These are phyloP conservation scores for Antennarius striatus DNA, from an alignment of 2,113 vertebrate species.

Conservation along the genomic window DNA sequence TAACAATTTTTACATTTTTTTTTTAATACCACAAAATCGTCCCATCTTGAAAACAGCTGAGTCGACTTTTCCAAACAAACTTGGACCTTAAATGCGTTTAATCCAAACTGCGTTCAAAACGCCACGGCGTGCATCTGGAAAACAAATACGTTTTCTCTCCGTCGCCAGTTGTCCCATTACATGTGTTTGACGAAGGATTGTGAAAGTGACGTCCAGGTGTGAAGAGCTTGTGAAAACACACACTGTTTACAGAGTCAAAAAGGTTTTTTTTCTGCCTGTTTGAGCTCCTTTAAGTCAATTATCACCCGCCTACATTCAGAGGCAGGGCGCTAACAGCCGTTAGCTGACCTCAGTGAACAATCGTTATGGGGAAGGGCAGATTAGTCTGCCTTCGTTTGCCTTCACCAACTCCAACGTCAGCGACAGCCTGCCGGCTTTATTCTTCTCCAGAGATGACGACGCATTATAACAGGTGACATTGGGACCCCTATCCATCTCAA, in stretches of 20 bases:
- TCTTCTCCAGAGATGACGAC: slow-evolving; percentile 42
- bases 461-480: slow-evolving; percentile 67
- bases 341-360: slow-evolving; percentile 37
- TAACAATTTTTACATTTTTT: slow-evolving; percentile 37
- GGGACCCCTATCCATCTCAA: slow-evolving; percentile 35
- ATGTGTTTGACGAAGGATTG: too few relatives aligned
- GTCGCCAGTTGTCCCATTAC: slow-evolving; percentile 35
- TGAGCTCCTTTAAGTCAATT: slow-evolving; percentile 57
- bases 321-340: slow-evolving; percentile 13
- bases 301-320: slow-evolving; percentile 29
- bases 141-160: slow-evolving; percentile 37
- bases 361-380: slow-evolving; percentile 15
- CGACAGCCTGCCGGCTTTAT: slow-evolving; percentile 17
- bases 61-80: slow-evolving; percentile 38
- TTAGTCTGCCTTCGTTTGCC: slow-evolving; percentile 4
- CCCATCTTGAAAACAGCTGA: slow-evolving; percentile 42
- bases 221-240: slow-evolving; percentile 70
- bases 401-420: background rate
- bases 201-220: slow-evolving; percentile 57
- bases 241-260: slow-evolving; percentile 54
- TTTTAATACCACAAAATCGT: slow-evolving; percentile 26
- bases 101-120: slow-evolving; percentile 13
- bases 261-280: slow-evolving; percentile 30
- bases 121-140: background rate
- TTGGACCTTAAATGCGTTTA: slow-evolving; percentile 12